Conservation (phyloP, 2,888 invertebrate genomes). For the Halictus ligatus region DNA sequence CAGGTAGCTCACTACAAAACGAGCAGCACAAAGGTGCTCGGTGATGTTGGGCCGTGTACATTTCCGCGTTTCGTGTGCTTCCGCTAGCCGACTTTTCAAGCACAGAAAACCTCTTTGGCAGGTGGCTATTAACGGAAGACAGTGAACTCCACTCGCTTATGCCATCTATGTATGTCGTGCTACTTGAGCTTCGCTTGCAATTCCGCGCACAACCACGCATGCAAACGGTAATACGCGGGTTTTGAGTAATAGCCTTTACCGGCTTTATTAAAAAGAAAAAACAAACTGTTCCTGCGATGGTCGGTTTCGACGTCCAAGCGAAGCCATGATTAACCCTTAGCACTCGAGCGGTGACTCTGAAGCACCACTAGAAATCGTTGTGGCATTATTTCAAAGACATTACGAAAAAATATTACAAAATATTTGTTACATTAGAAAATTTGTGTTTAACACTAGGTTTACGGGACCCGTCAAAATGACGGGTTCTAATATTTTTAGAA, state of each 20-base stretch:
- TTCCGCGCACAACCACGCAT: neutral
- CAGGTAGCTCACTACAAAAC: conserved; percentile 18
- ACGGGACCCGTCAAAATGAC: no score
- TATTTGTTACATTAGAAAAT: no score
- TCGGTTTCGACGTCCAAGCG: neutral
- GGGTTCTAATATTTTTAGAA: no score
- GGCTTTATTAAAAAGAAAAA: neutral
- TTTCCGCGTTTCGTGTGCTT: conserved; percentile 3
- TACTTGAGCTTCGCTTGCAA: neutral
- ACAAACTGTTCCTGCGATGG: neutral
- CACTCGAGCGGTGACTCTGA: no score
- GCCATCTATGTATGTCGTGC: conserved; percentile 7
- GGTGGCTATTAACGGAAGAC: conserved; percentile 36
- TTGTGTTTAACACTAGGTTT: no score
- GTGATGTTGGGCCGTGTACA: neutral
- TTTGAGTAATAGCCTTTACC: neutral
- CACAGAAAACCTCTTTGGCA: conserved; percentile 30
- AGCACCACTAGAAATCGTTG: no score
- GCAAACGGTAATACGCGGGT: neutral
- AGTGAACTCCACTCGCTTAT: conserved; percentile 10
- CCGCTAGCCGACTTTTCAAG: conserved; percentile 29
- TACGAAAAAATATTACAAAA: no score
- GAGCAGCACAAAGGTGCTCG: conserved; percentile 29
- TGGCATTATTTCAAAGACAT: no score
- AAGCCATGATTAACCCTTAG: neutral